Percentiles rank a stretch among this genome's conserved stretches.
phyloP scores from a whole-genome alignment of 2,888 invertebrate species.

The Ellobium chinense region DNA sequence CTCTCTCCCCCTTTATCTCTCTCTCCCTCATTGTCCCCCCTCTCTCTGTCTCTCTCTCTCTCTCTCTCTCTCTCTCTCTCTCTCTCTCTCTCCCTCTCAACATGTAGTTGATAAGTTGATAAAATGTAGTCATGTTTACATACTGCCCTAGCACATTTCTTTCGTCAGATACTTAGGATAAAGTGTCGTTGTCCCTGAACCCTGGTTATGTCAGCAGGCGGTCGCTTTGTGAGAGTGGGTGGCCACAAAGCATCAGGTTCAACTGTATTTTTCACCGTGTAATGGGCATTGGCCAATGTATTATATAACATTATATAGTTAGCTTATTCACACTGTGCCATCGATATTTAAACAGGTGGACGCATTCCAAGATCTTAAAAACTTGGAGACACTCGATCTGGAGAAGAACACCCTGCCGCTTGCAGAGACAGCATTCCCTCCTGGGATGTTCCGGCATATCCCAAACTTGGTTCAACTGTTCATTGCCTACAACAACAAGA shows the following conservation, averaged over 20 bases:
- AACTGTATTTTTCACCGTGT: too few species aligned
- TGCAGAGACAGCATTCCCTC: background rate
- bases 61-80: background rate
- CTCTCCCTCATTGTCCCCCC: background rate
- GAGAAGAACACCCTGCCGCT: slow-evolving; percentile 7
- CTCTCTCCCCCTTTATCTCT: background rate
- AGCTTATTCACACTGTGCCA: too few species aligned
- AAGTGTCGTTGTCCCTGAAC: too few species aligned
- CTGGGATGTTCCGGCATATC: background rate
- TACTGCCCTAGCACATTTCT: too few species aligned
- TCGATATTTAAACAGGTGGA: background rate
- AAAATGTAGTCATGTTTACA: too few species aligned
- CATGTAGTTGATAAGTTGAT: too few species aligned
- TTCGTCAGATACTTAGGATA: too few species aligned
- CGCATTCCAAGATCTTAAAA: background rate
- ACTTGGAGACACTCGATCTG: background rate
- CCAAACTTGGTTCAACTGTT: background rate
- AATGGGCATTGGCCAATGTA: too few species aligned
- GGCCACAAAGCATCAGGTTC: too few species aligned
- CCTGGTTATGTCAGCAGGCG: too few species aligned
- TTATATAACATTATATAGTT: too few species aligned
- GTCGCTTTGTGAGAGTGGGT: too few species aligned
- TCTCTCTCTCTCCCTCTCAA: background rate
- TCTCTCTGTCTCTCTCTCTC: background rate
- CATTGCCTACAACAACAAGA: background rate